Conservation (phyloP, 2,113 vertebrate species). For the Anguilla japonica region DNA sequence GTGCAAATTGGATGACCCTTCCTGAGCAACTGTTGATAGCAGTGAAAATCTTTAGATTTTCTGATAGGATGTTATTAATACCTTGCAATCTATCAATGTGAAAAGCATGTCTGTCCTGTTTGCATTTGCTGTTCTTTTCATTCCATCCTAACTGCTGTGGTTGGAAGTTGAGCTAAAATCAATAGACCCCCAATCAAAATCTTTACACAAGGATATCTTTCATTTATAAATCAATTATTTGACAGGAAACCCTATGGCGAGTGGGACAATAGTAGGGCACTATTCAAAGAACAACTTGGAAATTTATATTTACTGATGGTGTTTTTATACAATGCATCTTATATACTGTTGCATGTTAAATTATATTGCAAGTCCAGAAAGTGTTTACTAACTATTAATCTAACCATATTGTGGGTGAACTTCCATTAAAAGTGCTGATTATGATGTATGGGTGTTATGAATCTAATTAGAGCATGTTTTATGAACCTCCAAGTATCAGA, state of each 20-base stretch:
- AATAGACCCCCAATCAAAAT: background rate
- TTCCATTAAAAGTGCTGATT: background rate
- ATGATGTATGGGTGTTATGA: background rate
- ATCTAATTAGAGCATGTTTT: background rate
- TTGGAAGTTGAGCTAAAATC: background rate
- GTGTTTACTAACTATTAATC: background rate
- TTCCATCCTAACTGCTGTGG: background rate
- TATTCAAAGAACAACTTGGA: too few relatives aligned
- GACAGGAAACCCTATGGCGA: too few relatives aligned
- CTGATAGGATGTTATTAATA: conserved; percentile 23
- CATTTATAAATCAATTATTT: too few relatives aligned
- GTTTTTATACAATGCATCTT: too few relatives aligned
- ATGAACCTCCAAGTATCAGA: background rate
- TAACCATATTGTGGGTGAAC: background rate
- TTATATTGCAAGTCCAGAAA: background rate
- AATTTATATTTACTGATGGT: too few relatives aligned
- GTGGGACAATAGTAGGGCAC: too few relatives aligned
- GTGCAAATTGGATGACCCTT: conserved; percentile 25
- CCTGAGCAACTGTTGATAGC: conserved; percentile 18
- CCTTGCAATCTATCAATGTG: conserved; percentile 26
- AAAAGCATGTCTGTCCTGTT: conserved; percentile 22
- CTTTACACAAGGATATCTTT: background rate
- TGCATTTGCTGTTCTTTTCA: too few relatives aligned
- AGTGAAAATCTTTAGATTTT: conserved; percentile 18
- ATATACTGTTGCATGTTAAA: too few relatives aligned